Percentiles rank a stretch among this genome's conserved stretches.
phyloP scores from a whole-genome alignment of 2,888 invertebrate genomes.

The Drosophila fungiperda region DNA sequence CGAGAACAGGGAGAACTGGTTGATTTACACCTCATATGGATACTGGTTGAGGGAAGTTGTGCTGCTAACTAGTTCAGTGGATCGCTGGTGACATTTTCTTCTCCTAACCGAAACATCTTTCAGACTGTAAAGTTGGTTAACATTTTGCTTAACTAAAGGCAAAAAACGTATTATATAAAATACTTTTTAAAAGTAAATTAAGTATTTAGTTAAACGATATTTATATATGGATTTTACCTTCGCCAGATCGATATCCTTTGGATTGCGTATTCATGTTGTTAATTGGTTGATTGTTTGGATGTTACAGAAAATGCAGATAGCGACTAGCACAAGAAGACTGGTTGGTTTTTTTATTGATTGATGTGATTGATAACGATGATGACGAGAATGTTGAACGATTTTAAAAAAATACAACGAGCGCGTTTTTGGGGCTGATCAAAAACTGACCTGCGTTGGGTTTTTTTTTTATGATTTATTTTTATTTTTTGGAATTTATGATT shows the following conservation, averaged over 20 bases:
- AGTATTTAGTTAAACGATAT: neutral
- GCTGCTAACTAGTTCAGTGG: too few species aligned
- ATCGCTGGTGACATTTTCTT: too few species aligned
- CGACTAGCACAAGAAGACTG: conserved; percentile 72
- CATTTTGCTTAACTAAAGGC: neutral
- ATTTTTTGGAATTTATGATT: conserved; percentile 20
- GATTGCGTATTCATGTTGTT: conserved; percentile 84
- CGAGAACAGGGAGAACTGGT: neutral
- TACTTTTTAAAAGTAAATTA: neutral
- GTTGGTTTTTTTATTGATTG: conserved; percentile 46
- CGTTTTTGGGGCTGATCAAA: conserved; percentile 39
- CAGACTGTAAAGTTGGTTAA: neutral
- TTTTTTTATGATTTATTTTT: conserved; percentile 8
- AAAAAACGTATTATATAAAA: neutral
- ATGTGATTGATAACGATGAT: conserved; percentile 14
- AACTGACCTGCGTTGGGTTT: conserved; percentile 33
- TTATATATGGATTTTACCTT: conserved; percentile 75
- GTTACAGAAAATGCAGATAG: conserved; percentile 72
- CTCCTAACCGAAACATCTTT: neutral
- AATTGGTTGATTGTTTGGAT: conserved; percentile 36
- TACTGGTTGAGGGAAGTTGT: neutral
- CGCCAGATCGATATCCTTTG: conserved; percentile 84
- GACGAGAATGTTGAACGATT: conserved; percentile 61
- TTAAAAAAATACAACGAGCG: conserved; percentile 52
- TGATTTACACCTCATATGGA: neutral